phyloP scores from a whole-genome alignment of 1,140 invertebrate genomes.

The Aethina tumida region DNA sequence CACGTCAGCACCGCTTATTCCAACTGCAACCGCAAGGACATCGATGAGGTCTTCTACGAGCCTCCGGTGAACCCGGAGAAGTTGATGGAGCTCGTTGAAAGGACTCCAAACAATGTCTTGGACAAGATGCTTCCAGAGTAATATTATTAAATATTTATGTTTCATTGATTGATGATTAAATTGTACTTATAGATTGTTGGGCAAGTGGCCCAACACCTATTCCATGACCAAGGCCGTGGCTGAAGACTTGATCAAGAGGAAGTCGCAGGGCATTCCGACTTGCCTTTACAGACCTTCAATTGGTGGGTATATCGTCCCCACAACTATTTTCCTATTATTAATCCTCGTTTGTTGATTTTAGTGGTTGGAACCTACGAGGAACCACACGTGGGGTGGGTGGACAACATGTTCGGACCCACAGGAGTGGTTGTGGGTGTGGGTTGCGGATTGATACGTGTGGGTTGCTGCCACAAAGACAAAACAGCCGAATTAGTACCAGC shows the following conservation, averaged over 20 bases:
- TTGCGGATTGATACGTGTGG: slow-evolving; percentile 50
- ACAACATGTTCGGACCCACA: slow-evolving; percentile 65
- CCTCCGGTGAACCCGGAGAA: slow-evolving; percentile 39
- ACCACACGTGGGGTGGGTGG: slow-evolving; percentile 55
- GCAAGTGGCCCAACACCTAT: slow-evolving; percentile 52
- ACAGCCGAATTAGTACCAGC: slow-evolving; percentile 60
- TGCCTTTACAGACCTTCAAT: slow-evolving; percentile 65
- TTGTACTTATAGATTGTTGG: slow-evolving; percentile 36
- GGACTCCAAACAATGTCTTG: slow-evolving; percentile 52
- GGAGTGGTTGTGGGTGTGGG: slow-evolving; percentile 45
- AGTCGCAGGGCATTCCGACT: slow-evolving; percentile 44
- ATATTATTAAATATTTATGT: not conserved
- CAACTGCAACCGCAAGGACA: slow-evolving; percentile 41
- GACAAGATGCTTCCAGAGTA: slow-evolving; percentile 12
- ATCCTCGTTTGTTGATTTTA: slow-evolving; percentile 24
- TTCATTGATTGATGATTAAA: slow-evolving; percentile 2
- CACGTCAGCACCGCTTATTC: slow-evolving; percentile 55
- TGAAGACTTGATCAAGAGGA: slow-evolving; percentile 42
- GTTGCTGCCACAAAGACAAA: slow-evolving; percentile 41
- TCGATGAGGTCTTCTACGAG: slow-evolving; percentile 45
- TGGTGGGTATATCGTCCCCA: slow-evolving; percentile 32
- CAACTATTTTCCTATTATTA: not conserved
- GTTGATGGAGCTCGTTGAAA: slow-evolving; percentile 56
- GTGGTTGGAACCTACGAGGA: slow-evolving; percentile 43
- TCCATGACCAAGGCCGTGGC: slow-evolving; percentile 53